phyloP scores from a whole-genome alignment of 2,797 vertebrate species.

The Melanitta fusca region DNA sequence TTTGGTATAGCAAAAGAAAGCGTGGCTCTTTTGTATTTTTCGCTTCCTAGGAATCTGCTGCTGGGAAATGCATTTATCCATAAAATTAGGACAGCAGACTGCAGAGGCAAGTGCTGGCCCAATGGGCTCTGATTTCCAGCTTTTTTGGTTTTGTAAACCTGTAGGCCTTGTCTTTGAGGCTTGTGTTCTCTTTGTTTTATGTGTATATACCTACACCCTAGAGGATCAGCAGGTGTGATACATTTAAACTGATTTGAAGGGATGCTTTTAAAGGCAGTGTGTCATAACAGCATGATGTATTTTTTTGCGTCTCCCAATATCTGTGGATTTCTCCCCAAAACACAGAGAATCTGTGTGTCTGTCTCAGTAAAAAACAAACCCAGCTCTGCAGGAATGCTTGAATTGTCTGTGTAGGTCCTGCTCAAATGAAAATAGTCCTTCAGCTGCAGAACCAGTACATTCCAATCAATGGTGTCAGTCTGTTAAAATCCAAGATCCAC shows the following conservation, averaged over 20 bases:
- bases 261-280: neutral
- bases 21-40: neutral
- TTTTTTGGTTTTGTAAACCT: neutral
- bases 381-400: neutral
- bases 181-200: neutral
- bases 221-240: neutral
- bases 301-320: neutral
- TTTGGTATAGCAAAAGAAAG: neutral
- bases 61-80: neutral
- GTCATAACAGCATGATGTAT: neutral
- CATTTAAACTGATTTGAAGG: neutral
- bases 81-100: neutral
- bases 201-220: neutral
- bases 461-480: neutral
- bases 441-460: neutral
- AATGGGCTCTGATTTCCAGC: neutral
- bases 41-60: conserved; percentile 10
- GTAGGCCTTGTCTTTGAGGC: neutral
- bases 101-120: neutral
- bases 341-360: neutral
- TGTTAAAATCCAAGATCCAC: conserved; percentile 13
- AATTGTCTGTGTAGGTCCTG: neutral
- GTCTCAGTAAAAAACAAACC: rapidly evolving
- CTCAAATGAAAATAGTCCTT: neutral
- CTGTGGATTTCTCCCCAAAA: neutral